These are phyloP conservation scores for Philaethria dido DNA, from an alignment of 2,888 invertebrate genomes.

Conservation along the genomic window DNA sequence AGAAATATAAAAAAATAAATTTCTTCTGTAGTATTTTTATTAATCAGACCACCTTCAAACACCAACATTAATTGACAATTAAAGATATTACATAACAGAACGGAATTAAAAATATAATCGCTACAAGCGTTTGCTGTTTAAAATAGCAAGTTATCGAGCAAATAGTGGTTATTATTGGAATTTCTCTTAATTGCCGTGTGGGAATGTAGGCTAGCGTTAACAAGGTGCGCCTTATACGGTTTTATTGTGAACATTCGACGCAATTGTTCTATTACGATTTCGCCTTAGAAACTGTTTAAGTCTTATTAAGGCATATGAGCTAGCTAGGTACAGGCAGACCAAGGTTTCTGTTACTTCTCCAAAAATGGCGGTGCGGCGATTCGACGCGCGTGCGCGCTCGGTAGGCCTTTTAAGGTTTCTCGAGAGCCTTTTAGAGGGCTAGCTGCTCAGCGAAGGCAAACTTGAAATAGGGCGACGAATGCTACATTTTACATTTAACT, in stretches of 20 bases:
- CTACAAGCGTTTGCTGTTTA: not conserved
- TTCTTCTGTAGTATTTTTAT: not conserved
- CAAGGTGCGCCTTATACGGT: conserved; percentile 37
- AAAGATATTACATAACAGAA: not conserved
- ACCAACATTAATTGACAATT: not conserved
- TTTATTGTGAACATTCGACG: conserved; percentile 39
- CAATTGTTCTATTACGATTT: conserved; percentile 47
- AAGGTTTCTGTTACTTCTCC: conserved; percentile 61
- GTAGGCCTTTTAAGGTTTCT: conserved; percentile 75
- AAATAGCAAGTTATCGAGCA: conserved; percentile 20
- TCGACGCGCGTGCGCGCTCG: conserved; percentile 58
- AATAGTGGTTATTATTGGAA: conserved; percentile 34
- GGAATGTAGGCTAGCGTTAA: conserved; percentile 43
- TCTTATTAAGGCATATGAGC: conserved; percentile 49
- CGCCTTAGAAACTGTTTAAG: conserved; percentile 46
- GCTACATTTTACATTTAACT: conserved; percentile 41
- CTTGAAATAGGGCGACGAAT: conserved; percentile 42
- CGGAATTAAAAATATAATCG: not conserved
- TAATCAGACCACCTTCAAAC: not conserved
- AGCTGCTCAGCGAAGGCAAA: conserved; percentile 59
- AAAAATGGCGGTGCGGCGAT: conserved; percentile 68
- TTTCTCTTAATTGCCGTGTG: conserved; percentile 41
- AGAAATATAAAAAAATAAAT: not conserved
- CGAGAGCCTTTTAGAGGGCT: conserved; percentile 67
- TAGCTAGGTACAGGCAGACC: conserved; percentile 54